Evolutionary conservation across 2,888 invertebrate species (phyloP).

Genomic region (Bimastos eiseni): DNA sequence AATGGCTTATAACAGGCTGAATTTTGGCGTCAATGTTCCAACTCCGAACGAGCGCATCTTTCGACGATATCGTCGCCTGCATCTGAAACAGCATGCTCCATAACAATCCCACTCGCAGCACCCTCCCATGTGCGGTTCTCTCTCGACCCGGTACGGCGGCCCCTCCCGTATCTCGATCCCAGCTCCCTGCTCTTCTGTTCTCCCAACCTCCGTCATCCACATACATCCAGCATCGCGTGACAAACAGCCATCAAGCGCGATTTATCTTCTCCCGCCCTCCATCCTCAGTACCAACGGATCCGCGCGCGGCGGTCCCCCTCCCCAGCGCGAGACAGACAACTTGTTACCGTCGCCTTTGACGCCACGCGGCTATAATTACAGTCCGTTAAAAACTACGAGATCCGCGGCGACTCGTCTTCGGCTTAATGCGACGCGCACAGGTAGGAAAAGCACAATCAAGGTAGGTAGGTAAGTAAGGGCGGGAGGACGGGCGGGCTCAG

Average conservation of each 20-base stretch:
- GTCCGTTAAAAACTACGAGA: not conserved
- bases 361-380: not conserved
- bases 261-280: not conserved
- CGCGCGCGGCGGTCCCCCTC: not conserved
- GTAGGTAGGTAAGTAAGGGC: not conserved
- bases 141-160: no score
- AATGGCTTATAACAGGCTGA: no score
- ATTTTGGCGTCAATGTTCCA: no score
- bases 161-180: not conserved
- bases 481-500: not conserved
- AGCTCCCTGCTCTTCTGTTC: not conserved
- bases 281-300: not conserved
- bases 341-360: not conserved
- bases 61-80: not conserved
- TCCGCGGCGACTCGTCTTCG: not conserved
- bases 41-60: not conserved
- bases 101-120: not conserved
- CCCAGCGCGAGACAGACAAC: not conserved
- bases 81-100: not conserved
- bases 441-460: slow-evolving; percentile 17
- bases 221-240: not conserved
- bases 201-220: not conserved
- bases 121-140: no score
- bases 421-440: not conserved
- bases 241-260: not conserved